Conservation (phyloP, 2,797 vertebrate species). For the Brachyrhaphis roseni region DNA sequence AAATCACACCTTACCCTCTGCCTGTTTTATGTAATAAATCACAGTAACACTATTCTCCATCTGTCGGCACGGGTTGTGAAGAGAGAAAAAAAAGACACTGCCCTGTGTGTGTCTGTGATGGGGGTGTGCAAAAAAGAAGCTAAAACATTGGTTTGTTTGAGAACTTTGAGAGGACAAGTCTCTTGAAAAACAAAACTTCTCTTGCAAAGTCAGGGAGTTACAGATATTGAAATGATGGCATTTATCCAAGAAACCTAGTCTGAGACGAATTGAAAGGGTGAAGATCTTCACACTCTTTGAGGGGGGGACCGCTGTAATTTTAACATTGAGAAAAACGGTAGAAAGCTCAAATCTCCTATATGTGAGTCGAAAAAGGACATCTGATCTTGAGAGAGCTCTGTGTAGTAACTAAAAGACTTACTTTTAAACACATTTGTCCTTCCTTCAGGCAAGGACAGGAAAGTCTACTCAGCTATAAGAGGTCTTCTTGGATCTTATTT, state of each 20-base stretch:
- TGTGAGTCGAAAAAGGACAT: conserved; percentile 27
- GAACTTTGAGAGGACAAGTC: conserved; percentile 3
- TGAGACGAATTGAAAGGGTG: conserved; percentile 19
- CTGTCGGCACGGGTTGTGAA: conserved; percentile 32
- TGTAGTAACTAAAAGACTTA: conserved; percentile 23
- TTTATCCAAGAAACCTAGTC: background rate
- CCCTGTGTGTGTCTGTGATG: conserved; percentile 8
- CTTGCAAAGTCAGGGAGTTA: conserved; percentile 1
- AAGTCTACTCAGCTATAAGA: background rate
- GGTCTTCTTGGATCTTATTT: background rate
- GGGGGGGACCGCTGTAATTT: conserved; percentile 35
- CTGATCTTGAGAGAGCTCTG: conserved; percentile 12
- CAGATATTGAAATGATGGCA: background rate
- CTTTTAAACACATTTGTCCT: conserved; percentile 42
- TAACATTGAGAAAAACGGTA: conserved; percentile 41
- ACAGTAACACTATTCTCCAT: conserved; percentile 30
- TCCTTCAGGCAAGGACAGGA: conserved; percentile 37
- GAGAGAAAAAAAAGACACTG: conserved; percentile 29
- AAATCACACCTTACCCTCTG: conserved; percentile 39
- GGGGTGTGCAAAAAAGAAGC: background rate
- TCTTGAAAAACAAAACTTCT: conserved; percentile 21
- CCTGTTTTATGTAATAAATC: conserved; percentile 38
- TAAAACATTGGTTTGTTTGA: background rate
- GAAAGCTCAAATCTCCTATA: conserved; percentile 29
- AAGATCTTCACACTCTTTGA: conserved; percentile 14